Evolutionary conservation across 2,113 vertebrate genomes (phyloP).

Genomic region (Bos taurus): ARS-UCD2.0 NC_037333.1:37200501-37201000

Average conservation of each 20-base stretch:
- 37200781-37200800: not conserved
- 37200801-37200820: not conserved
- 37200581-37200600: not conserved
- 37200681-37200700: not conserved
- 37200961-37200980: not conserved
- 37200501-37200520: not conserved
- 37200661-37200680: not conserved
- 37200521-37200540: no score
- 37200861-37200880: not conserved
- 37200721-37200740: not conserved
- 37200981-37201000: not conserved
- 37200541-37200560: not conserved
- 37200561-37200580: not conserved
- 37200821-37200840: not conserved
- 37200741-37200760: not conserved
- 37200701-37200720: not conserved
- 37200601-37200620: not conserved
- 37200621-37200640: not conserved
- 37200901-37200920: not conserved
- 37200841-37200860: not conserved
- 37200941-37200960: not conserved
- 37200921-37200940: not conserved
- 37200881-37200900: not conserved
- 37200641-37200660: not conserved
- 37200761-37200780: not conserved